Conservation (phyloP, 2,888 invertebrate species). For the Ormyrus nitidulus region DNA sequence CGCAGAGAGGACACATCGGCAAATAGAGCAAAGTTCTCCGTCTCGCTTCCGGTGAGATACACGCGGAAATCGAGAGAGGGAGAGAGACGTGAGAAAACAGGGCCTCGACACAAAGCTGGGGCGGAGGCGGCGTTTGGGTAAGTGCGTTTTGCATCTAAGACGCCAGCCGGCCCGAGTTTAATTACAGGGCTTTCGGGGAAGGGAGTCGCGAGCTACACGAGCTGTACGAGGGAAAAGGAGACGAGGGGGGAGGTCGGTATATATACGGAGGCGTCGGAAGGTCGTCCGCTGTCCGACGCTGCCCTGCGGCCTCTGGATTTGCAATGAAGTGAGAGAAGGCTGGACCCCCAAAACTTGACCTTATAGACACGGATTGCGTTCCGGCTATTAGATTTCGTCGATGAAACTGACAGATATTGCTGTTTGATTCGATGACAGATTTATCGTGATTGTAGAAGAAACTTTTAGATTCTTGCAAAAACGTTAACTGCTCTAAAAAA, state of each 20-base stretch:
- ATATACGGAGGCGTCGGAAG: constrained; percentile 14
- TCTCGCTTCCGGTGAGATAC: not conserved
- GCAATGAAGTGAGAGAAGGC: constrained; percentile 23
- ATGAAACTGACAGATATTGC: not conserved
- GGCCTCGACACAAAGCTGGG: not conserved
- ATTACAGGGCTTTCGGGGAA: constrained; percentile 69
- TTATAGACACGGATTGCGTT: constrained; percentile 22
- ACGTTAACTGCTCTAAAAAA: no score
- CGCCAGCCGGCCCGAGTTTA: constrained; percentile 66
- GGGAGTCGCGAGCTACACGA: not conserved
- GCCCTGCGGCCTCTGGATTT: constrained; percentile 33
- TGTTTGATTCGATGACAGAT: not conserved
- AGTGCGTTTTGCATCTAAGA: constrained; percentile 74
- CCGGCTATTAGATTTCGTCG: constrained; percentile 17
- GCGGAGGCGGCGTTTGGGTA: constrained; percentile 54
- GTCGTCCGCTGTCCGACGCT: not conserved
- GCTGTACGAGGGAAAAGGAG: constrained; percentile 10
- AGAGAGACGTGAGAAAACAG: not conserved
- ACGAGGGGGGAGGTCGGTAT: not conserved
- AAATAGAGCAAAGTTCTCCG: constrained; percentile 12
- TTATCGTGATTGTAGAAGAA: not conserved
- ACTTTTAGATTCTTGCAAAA: no score
- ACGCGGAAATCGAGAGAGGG: not conserved
- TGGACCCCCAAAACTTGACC: constrained; percentile 26
- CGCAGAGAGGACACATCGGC: not conserved